Percentiles rank a stretch among this genome's conserved stretches.
phyloP scores from a whole-genome alignment of 2,113 vertebrate species.

The Carassius carassius region DNA sequence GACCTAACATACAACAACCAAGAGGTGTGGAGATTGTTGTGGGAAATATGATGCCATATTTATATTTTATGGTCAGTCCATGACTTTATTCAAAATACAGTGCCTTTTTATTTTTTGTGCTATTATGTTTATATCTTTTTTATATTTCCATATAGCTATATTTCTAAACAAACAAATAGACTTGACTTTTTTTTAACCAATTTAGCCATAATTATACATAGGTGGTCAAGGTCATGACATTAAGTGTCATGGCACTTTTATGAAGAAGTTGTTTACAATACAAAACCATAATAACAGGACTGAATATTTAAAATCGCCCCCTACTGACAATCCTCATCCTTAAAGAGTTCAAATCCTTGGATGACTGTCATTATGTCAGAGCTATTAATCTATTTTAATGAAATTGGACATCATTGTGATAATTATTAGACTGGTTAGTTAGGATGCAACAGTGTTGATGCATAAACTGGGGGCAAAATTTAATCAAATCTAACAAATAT shows the following conservation, averaged over 20 bases:
- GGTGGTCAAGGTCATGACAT: neutral
- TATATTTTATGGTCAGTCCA: neutral
- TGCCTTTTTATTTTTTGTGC: too few relatives aligned
- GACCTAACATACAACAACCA: neutral
- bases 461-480: neutral
- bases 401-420: neutral
- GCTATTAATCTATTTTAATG: neutral
- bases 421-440: neutral
- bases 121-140: neutral
- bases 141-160: neutral
- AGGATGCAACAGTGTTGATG: neutral
- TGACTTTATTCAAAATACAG: too few relatives aligned
- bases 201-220: neutral
- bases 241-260: neutral
- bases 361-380: neutral
- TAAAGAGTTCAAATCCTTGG: neutral
- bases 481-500: neutral
- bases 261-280: neutral
- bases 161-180: neutral
- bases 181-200: too few relatives aligned
- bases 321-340: neutral
- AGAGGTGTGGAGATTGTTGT: neutral
- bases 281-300: neutral
- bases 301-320: neutral
- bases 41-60: neutral